phyloP scores from a whole-genome alignment of 2,797 vertebrate species.

The Aviceda leuphotes region DNA sequence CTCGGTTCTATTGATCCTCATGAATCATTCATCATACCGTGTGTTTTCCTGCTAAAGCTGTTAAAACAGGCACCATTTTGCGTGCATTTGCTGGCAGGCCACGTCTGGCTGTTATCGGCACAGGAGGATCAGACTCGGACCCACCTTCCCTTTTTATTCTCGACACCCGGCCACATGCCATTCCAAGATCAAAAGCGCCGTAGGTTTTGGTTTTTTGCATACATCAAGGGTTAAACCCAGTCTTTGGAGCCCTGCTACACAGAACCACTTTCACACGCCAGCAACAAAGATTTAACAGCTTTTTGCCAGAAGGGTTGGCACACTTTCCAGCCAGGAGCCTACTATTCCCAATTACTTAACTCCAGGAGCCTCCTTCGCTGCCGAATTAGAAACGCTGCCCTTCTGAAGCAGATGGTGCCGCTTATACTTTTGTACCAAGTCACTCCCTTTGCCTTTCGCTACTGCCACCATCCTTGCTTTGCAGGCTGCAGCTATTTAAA shows the following conservation, averaged over 20 bases:
- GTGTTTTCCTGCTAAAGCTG: background rate
- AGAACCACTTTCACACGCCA: conserved; percentile 1
- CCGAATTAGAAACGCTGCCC: background rate
- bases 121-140: background rate
- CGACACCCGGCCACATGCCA: background rate
- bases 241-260: background rate
- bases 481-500: background rate
- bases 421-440: background rate
- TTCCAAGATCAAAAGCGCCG: background rate
- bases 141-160: background rate
- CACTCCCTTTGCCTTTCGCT: background rate
- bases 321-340: conserved; percentile 34
- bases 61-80: conserved; percentile 9
- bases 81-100: background rate
- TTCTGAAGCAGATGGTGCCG: background rate
- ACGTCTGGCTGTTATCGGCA: background rate
- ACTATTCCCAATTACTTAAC: conserved; percentile 44
- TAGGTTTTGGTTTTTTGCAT: background rate
- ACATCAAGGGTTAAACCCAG: conserved; percentile 25
- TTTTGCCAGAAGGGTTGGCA: conserved; percentile 56
- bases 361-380: conserved; percentile 5
- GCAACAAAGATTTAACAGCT: conserved; percentile 19
- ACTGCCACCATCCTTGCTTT: background rate
- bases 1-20: background rate
- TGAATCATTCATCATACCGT: background rate